Conservation (phyloP, 2,888 invertebrate genomes). For the Zhuqinia jingwanae region DNA sequence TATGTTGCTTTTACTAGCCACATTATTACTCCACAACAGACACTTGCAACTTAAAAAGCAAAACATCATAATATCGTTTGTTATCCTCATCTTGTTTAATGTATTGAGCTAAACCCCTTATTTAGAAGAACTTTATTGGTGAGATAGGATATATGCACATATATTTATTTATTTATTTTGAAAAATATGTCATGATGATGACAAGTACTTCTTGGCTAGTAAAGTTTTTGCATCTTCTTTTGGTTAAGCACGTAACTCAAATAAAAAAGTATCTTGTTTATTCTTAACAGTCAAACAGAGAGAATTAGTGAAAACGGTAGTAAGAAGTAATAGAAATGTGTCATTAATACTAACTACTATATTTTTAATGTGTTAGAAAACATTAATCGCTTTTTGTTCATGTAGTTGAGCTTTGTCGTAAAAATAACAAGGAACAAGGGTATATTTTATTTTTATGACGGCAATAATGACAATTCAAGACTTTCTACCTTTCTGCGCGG, state of each 20-base stretch:
- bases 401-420: neutral
- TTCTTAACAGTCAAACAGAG: too few species aligned
- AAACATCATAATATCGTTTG: neutral
- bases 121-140: slow-evolving; percentile 60
- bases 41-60: slow-evolving; percentile 20
- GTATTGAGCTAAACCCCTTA: slow-evolving; percentile 58
- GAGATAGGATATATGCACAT: slow-evolving; percentile 51
- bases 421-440: neutral
- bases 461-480: slow-evolving; percentile 17
- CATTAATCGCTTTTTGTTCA: neutral
- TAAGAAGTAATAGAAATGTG: neutral
- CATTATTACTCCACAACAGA: neutral
- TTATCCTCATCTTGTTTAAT: slow-evolving; percentile 35
- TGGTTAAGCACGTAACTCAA: too few species aligned
- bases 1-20: neutral
- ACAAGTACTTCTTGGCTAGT: slow-evolving; percentile 14
- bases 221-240: neutral
- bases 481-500: neutral
- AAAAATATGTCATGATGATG: slow-evolving; percentile 63
- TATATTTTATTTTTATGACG: slow-evolving; percentile 8
- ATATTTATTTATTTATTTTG: slow-evolving; percentile 57
- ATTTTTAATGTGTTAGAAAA: slow-evolving; percentile 9
- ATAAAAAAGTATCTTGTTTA: too few species aligned
- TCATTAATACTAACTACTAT: neutral
- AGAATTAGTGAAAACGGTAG: neutral